phyloP scores from a whole-genome alignment of 2,113 vertebrate genomes.

The Nycticryphes semicollaris region DNA sequence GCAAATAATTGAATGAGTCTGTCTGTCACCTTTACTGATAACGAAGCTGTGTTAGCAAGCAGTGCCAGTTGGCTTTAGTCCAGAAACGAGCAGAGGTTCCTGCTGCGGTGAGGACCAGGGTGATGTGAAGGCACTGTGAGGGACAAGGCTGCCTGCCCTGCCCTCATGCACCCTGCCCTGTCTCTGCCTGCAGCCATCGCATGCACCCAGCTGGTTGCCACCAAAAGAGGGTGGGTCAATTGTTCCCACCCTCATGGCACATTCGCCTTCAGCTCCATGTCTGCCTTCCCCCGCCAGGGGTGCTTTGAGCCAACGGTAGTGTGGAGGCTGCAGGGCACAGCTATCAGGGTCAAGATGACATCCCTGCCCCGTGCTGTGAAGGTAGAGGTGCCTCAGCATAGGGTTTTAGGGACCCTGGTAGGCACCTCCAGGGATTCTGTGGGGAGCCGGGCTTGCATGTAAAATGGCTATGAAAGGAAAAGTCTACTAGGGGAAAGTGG shows the following conservation, averaged over 20 bases:
- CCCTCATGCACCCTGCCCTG: neutral
- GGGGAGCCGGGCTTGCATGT: neutral
- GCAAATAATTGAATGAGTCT: neutral
- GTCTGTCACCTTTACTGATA: accelerated
- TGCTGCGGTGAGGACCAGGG: accelerated
- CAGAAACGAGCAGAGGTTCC: neutral
- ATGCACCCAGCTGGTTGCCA: slow-evolving; percentile 41
- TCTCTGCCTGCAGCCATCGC: neutral
- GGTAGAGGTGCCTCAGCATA: neutral
- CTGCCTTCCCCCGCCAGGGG: slow-evolving; percentile 68
- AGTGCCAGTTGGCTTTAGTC: neutral
- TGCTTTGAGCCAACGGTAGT: neutral
- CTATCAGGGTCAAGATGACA: slow-evolving; percentile 28
- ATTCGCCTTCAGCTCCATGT: slow-evolving; percentile 67
- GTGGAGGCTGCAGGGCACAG: accelerated
- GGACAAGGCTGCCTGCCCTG: neutral
- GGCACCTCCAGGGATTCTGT: slow-evolving; percentile 27
- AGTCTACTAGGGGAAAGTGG: neutral
- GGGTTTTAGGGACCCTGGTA: neutral
- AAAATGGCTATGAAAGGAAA: neutral
- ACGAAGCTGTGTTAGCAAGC: neutral
- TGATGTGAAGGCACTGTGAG: neutral
- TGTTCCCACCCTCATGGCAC: slow-evolving; percentile 54
- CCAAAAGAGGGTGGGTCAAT: neutral
- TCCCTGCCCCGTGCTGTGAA: slow-evolving; percentile 18